Percentiles rank a stretch among this genome's conserved stretches.
Evolutionary conservation across 2,888 invertebrate species (phyloP).

Genomic region (Stegana nigrithorax): DNA sequence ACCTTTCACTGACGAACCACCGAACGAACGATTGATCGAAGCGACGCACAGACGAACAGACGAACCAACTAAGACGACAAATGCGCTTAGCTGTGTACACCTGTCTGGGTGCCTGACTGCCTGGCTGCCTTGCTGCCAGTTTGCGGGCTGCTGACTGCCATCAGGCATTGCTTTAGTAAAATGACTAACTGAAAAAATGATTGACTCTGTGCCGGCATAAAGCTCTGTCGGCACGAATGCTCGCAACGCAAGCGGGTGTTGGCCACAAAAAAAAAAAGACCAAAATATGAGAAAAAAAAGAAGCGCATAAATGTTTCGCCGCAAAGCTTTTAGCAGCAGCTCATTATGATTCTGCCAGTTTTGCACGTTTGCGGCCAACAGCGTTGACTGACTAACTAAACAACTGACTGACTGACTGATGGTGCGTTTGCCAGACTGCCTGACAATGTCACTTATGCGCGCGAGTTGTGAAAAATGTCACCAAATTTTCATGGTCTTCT

Average conservation of each 20-base stretch:
- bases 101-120: conserved; percentile 24
- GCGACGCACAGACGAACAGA: background rate
- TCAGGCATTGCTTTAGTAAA: no score
- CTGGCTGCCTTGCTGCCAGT: background rate
- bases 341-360: conserved; percentile 60
- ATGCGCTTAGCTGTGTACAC: conserved; percentile 49
- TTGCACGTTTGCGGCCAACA: conserved; percentile 46
- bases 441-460: conserved; percentile 21
- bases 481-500: conserved; percentile 46
- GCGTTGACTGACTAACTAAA: background rate
- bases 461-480: conserved; percentile 53
- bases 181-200: no score
- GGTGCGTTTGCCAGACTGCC: background rate
- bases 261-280: no score
- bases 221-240: no score
- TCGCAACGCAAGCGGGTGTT: no score
- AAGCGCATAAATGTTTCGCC: no score
- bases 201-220: no score
- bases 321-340: no score
- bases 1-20: conserved; percentile 14
- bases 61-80: conserved; percentile 41
- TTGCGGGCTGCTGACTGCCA: no score
- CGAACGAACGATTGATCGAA: background rate
- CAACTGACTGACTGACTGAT: background rate
- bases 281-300: no score